Conservation (phyloP, 2,113 vertebrate genomes). For the Dasyprocta punctata region DNA sequence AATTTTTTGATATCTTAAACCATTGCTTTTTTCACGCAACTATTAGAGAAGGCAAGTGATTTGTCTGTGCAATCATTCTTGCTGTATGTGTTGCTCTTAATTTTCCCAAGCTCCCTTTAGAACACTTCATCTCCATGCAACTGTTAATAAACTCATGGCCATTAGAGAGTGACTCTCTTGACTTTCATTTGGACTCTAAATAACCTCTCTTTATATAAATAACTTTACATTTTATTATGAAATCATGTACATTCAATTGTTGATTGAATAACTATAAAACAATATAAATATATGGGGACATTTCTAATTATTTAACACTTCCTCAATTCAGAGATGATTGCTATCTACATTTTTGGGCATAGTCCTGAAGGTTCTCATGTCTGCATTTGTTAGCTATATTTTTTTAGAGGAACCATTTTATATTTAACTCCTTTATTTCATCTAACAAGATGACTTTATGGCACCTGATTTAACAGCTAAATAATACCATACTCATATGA, state of each 20-base stretch:
- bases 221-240: not conserved
- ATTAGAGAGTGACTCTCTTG: not conserved
- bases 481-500: not conserved
- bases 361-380: not conserved
- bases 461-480: not conserved
- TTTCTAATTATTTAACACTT: not conserved
- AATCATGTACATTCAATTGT: not conserved
- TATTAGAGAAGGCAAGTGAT: rapidly evolving
- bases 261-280: not conserved
- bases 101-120: rapidly evolving
- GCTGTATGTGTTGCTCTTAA: rapidly evolving
- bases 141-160: not conserved
- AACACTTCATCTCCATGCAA: not conserved
- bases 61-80: not conserved
- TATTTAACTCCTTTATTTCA: not conserved
- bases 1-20: not conserved
- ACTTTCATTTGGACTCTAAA: not conserved
- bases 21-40: too few relatives aligned
- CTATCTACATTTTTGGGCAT: not conserved
- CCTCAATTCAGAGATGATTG: not conserved
- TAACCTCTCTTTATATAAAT: not conserved
- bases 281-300: not conserved
- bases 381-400: not conserved
- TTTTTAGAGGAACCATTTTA: not conserved
- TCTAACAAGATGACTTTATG: not conserved